phyloP scores from a whole-genome alignment of 1,140 invertebrate species.

The Agrypnia vestita region DNA sequence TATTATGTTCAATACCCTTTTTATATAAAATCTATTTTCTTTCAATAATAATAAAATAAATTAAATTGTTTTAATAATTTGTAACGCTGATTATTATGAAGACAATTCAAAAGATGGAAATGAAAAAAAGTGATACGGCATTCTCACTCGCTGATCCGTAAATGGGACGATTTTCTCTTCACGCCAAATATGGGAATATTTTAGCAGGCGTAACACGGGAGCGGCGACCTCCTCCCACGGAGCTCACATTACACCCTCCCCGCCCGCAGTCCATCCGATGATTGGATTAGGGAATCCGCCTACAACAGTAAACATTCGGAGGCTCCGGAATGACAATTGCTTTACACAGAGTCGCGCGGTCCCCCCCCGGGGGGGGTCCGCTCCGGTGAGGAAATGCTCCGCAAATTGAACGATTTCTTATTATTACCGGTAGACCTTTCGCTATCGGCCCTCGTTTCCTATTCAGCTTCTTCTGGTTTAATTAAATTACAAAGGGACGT shows the following conservation, averaged over 20 bases:
- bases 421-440: slow-evolving; percentile 26
- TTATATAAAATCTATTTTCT: no score
- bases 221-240: no score
- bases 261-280: slow-evolving; percentile 30
- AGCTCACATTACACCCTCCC: neutral
- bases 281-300: slow-evolving; percentile 41
- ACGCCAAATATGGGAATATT: no score
- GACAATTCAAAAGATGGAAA: no score
- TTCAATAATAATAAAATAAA: no score
- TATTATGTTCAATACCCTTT: no score
- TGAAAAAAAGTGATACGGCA: no score
- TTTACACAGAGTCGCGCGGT: slow-evolving; percentile 39
- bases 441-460: neutral
- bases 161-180: no score
- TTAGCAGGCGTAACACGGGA: no score
- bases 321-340: slow-evolving; percentile 42
- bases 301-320: slow-evolving; percentile 43
- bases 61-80: no score
- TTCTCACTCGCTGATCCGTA: no score
- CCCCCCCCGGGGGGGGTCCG: neutral
- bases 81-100: no score
- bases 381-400: slow-evolving; percentile 27
- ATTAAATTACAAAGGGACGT: slow-evolving; percentile 40
- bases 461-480: slow-evolving; percentile 31
- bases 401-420: slow-evolving; percentile 45